Conservation (phyloP, 2,797 vertebrate species). For the Falco naumanni region DNA sequence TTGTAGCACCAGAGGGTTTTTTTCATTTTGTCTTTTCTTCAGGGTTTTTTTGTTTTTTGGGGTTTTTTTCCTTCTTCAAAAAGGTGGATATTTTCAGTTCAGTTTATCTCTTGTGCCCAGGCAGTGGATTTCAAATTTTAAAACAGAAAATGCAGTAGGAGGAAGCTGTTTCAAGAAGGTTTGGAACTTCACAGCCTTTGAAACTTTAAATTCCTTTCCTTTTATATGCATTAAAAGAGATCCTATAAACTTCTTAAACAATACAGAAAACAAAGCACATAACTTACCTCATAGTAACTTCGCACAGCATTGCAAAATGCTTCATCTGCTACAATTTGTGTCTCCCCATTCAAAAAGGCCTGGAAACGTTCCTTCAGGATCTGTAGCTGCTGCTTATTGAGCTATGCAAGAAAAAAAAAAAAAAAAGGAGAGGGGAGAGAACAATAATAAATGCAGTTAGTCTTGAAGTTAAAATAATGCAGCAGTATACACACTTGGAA, state of each 20-base stretch:
- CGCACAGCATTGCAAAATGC: constrained; percentile 96
- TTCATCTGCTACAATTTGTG: constrained; percentile 93
- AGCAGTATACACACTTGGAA: not conserved
- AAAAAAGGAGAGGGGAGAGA: not conserved
- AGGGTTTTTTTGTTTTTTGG: not conserved
- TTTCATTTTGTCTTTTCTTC: not conserved
- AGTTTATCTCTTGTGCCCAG: constrained; percentile 52
- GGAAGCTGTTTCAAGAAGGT: constrained; percentile 18
- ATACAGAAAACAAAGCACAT: not conserved
- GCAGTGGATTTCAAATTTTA: constrained; percentile 49
- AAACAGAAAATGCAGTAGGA: not conserved
- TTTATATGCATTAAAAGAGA: not conserved
- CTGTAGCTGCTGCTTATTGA: constrained; percentile 95
- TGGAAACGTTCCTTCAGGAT: constrained; percentile 90
- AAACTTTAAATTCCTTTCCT: not conserved
- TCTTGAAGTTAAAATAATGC: not conserved
- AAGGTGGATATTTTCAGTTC: constrained; percentile 32
- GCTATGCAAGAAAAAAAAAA: constrained; percentile 71
- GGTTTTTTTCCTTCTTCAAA: not conserved
- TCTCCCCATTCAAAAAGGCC: constrained; percentile 93
- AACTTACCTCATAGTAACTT: constrained; percentile 92
- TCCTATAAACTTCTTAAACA: not conserved
- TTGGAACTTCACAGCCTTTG: not conserved
- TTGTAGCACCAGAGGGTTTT: constrained; percentile 24
- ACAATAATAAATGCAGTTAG: not conserved